These are phyloP conservation scores for Aldrovandia affinis DNA, from an alignment of 2,797 vertebrate genomes.

Conservation along the genomic window DNA sequence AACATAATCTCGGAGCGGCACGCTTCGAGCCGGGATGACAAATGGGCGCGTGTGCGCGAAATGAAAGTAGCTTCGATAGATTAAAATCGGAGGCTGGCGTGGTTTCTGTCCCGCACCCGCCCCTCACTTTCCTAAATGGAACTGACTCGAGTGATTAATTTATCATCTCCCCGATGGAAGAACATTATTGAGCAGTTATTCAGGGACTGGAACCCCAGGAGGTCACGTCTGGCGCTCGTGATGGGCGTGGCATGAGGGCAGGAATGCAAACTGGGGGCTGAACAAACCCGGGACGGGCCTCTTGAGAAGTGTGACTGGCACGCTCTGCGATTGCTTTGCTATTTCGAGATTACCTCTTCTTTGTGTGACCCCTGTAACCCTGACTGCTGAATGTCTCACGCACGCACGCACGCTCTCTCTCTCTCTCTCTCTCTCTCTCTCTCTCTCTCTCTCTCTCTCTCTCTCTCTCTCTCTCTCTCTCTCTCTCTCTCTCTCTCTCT, in stretches of 20 bases:
- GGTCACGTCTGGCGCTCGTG: neutral
- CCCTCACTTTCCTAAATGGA: constrained; percentile 53
- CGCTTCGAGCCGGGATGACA: constrained; percentile 58
- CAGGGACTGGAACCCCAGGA: constrained; percentile 45
- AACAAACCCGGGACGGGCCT: neutral
- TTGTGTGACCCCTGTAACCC: constrained; percentile 44
- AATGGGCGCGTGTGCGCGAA: constrained; percentile 56
- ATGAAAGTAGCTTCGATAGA: constrained; percentile 61
- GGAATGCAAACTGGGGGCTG: neutral
- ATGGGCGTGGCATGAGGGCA: neutral
- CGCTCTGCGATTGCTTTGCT: neutral
- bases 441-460: no score
- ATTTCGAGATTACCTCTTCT: neutral
- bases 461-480: no score
- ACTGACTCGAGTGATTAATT: constrained; percentile 66
- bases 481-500: no score
- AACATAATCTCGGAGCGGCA: constrained; percentile 59
- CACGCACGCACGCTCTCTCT: neutral
- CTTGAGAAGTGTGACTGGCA: neutral
- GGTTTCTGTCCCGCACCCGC: constrained; percentile 45
- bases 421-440: no score
- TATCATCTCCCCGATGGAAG: constrained; percentile 57
- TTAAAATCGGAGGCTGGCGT: constrained; percentile 54
- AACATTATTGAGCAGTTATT: constrained; percentile 55
- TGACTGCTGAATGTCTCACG: neutral